Evolutionary conservation across 2,888 invertebrate species (phyloP).

Genomic region (Ephialtes manifestator): DNA sequence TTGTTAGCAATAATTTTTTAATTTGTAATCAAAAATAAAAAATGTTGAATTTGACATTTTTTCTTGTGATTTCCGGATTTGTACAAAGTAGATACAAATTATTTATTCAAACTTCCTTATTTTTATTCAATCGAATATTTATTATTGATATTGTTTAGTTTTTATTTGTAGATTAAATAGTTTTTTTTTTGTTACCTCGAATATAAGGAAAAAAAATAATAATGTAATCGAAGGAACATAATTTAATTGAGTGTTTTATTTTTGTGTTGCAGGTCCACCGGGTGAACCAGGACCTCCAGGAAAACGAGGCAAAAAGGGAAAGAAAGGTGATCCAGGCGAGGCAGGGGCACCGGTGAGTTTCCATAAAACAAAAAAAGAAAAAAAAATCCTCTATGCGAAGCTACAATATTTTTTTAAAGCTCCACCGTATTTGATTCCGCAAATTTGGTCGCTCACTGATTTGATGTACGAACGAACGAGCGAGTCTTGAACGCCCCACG

Average conservation of each 20-base stretch:
- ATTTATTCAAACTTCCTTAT: no score
- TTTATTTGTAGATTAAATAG: no score
- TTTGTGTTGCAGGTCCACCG: constrained; percentile 88
- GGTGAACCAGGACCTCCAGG: constrained; percentile 95
- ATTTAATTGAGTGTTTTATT: neutral
- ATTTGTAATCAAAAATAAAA: no score
- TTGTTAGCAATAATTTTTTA: no score
- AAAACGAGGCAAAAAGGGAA: constrained; percentile 95
- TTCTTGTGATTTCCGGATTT: no score
- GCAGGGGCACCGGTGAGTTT: constrained; percentile 91
- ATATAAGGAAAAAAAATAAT: no score
- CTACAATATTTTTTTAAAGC: constrained; percentile 45
- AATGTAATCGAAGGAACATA: no score
- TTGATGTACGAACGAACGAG: constrained; percentile 38
- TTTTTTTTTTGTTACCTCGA: neutral
- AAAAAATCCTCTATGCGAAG: constrained; percentile 36
- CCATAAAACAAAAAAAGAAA: constrained; percentile 11
- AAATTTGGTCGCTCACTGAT: constrained; percentile 34
- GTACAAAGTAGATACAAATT: no score
- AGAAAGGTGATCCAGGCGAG: constrained; percentile 95
- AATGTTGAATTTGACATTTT: no score
- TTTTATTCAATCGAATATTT: no score
- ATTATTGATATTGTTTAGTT: no score
- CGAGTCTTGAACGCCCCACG: constrained; percentile 56
- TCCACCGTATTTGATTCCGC: constrained; percentile 24